phyloP scores from a whole-genome alignment of 2,888 invertebrate genomes.

The Drosophila fungiperda region DNA sequence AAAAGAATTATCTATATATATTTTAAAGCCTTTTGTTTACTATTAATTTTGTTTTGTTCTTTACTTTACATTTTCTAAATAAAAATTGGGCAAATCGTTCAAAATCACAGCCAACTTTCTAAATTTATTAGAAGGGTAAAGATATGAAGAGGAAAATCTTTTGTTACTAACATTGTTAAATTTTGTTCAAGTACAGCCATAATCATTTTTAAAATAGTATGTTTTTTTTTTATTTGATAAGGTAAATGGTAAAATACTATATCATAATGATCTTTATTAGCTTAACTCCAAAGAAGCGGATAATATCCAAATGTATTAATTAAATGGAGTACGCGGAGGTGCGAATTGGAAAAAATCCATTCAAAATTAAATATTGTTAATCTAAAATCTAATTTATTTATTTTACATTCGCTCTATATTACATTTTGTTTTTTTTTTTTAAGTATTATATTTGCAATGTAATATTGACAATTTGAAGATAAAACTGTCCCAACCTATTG shows the following conservation, averaged over 20 bases:
- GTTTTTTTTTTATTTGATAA: not conserved
- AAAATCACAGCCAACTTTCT: constrained; percentile 16
- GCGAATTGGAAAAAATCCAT: no score
- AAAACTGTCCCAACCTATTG: not conserved
- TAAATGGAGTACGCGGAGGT: no score
- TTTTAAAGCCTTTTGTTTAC: constrained; percentile 15
- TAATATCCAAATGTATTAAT: no score
- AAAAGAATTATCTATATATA: not conserved
- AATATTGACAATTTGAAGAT: not conserved
- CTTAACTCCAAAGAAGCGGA: not conserved
- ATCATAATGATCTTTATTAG: no score
- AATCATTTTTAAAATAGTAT: not conserved
- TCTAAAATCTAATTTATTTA: not conserved
- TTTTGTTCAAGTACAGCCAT: no score
- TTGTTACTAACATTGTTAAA: not conserved
- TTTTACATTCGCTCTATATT: not conserved
- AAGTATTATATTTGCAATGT: not conserved
- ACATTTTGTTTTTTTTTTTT: not conserved
- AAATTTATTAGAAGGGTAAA: not conserved
- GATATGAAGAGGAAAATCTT: not conserved
- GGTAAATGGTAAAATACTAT: not conserved
- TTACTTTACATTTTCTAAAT: not conserved
- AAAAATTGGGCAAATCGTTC: not conserved
- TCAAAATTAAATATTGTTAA: no score
- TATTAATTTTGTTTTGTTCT: constrained; percentile 34